These are phyloP conservation scores for Tubulanus polymorphus DNA, from an alignment of 2,888 invertebrate genomes.

Conservation along the genomic window DNA sequence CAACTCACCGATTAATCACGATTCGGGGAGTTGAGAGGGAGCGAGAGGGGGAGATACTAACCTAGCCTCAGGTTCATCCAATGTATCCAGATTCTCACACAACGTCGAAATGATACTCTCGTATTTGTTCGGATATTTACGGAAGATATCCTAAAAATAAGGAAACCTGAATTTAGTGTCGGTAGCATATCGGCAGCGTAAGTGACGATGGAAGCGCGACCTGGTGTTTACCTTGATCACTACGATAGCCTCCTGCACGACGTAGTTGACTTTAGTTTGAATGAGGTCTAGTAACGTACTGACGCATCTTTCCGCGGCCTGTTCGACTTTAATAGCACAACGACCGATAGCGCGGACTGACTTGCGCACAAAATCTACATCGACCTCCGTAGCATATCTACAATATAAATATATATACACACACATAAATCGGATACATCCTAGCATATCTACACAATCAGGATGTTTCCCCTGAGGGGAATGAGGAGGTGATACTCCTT, in stretches of 20 bases:
- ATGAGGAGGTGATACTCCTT: no score
- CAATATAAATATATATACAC: conserved; percentile 12
- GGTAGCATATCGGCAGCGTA: background rate
- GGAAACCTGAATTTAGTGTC: conserved; percentile 6
- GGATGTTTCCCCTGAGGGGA: no score
- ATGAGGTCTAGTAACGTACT: conserved; percentile 95
- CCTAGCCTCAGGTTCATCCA: conserved; percentile 95
- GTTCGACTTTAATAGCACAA: conserved; percentile 97
- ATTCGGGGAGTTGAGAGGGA: background rate
- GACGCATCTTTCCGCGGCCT: conserved; percentile 96
- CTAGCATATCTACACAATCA: no score
- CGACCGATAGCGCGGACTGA: conserved; percentile 97
- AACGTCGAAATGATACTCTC: conserved; percentile 99
- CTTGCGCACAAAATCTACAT: conserved; percentile 98
- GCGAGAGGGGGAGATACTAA: conserved; percentile 11
- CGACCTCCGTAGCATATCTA: conserved; percentile 92
- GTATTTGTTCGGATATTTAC: conserved; percentile 96
- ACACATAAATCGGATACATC: no score
- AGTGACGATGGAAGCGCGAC: background rate
- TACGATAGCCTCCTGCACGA: conserved; percentile 98
- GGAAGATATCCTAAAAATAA: conserved; percentile 55
- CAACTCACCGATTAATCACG: background rate
- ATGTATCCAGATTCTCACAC: conserved; percentile 96
- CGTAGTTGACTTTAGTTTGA: conserved; percentile 99
- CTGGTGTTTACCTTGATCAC: conserved; percentile 76